Base-by-base conservation (phyloP, 2,797 vertebrate genomes). In the Lacerta bilineata region DNA sequence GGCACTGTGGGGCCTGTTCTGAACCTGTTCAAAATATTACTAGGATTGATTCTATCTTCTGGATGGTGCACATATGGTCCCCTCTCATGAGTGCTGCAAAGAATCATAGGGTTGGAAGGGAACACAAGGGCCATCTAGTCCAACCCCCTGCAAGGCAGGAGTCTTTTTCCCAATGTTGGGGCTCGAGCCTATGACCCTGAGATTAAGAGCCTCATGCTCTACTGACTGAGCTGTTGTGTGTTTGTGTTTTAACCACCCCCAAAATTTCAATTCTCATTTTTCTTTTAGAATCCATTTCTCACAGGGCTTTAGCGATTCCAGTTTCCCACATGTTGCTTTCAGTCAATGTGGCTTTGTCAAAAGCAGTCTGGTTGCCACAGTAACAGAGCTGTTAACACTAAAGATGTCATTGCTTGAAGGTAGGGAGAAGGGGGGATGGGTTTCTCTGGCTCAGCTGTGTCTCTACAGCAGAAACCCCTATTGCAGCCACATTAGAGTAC, bases 271-370 rank as follows among this genome's bases (percentile, higher is more conserved):
- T 5, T 69, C 23, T 87, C 27, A 69, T 80, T 91, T 68, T 68
- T 13, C 2, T 8, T 71, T 41, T 81, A 87, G 77, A 71, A 91
- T 92, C 87, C 75, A 90, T 94, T 95, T 94, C 82, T 94, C 76
- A 86, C 17, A 1, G 74, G 90, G 88, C 92, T 88, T 88, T 83
- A 81, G 69, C 5, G 55, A 89, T 85, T 94, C 91, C 43, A 0
- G 88, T 95, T 95, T 87, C 94, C 93, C 94, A 94, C 93, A 69
- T 94, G 94, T 95, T 94, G 93, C 93, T 92, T 91, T 91, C 68
- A 94, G 93, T 95, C 93, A 94, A 93, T 93, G 94, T 95, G 94
- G 92, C 94, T 95, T 95, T 96, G 94, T 95, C 87, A 87, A 72
- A 81, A 92, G 93, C 95, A 91, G 92, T 46, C 90, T 86, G 79